Evolutionary conservation across 2,797 vertebrate genomes (phyloP), one percentile per base, ranked within the genome.

Genomic region (Cuniculus paca): DNA sequence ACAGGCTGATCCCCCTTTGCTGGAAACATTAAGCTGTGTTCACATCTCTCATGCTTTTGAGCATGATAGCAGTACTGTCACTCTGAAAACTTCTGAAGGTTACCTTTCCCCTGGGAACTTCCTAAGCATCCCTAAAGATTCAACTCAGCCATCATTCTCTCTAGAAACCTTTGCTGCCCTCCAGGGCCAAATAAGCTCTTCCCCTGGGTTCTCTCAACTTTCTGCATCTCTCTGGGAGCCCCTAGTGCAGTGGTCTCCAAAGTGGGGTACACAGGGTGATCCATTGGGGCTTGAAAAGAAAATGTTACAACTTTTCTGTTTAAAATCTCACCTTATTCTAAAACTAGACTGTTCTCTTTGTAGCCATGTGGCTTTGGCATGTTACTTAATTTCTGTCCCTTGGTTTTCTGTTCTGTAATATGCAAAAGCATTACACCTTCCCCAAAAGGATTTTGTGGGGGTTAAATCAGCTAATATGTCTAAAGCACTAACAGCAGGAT

Each of bases 321-420:
- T 75, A 28, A 0, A 58, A 80, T 61, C 6, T 84, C 48, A 54
- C 48, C 39, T 95, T 88, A 85, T 65, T 95, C 50, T 95, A 80
- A 91, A 93, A 70, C 61, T 80, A n/a, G 81, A 58, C 12, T 54
- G 19, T 2, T 42, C 52, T 19, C 31, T 60, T 95, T 94, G 77
- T 39, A 95, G 63, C 78, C 56, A 31, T 5, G n/a, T 48, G 70
- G 7, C 28, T 77, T 97, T 63, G 28, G 52, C 28, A 42, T 70
- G 22, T 74, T 83, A 48, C 34, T 60, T 82, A 95, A 75, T 48
- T 14, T 56, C 28, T 90, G 26, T 60, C 48, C 22, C 5, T 36
- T 39, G 39, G 65, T 92, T 90, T 95, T 42, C 34, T 91, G 58
- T 86, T 95, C 50, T 68, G 10, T 78, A 77, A 74, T 34, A 78